phyloP scores from a whole-genome alignment of 2,888 invertebrate genomes.

The Balanococcus diminutus region DNA sequence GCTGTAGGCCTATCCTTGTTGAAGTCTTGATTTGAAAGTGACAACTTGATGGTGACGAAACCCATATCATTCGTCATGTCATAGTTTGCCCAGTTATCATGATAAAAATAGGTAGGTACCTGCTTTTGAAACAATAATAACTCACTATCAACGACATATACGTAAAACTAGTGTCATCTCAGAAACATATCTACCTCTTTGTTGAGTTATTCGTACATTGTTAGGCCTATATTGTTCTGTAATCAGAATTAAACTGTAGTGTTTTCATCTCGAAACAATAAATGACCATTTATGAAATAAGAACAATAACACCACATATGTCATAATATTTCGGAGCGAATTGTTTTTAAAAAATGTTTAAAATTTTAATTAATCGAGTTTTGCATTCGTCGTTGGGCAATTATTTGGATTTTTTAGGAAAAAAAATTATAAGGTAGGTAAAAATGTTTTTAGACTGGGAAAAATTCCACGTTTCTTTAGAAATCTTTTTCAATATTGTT shows the following conservation, averaged over 20 bases:
- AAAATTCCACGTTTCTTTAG: too few relatives aligned
- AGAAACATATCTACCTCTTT: slow-evolving; percentile 36
- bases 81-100: not conserved
- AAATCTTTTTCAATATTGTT: too few relatives aligned
- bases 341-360: not conserved
- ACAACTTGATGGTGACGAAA: not conserved
- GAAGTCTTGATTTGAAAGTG: not conserved
- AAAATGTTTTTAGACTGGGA: too few relatives aligned
- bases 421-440: too few relatives aligned
- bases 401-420: too few relatives aligned
- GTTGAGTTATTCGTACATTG: not conserved
- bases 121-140: slow-evolving; percentile 36
- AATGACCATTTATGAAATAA: slow-evolving; percentile 11
- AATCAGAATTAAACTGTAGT: not conserved
- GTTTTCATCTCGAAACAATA: slow-evolving; percentile 12
- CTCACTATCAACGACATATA: not conserved
- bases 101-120: slow-evolving; percentile 50
- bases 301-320: slow-evolving; percentile 5
- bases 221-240: not conserved
- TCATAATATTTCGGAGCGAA: not conserved
- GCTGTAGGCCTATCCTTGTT: too few relatives aligned
- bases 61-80: not conserved
- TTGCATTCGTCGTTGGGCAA: not conserved
- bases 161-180: slow-evolving; percentile 44
- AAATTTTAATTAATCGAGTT: not conserved